Percentiles rank a stretch among this genome's conserved stretches.
These are phyloP conservation scores for Cephalopachus bancanus DNA, from an alignment of 2,797 vertebrate genomes.

Conservation along the genomic window DNA sequence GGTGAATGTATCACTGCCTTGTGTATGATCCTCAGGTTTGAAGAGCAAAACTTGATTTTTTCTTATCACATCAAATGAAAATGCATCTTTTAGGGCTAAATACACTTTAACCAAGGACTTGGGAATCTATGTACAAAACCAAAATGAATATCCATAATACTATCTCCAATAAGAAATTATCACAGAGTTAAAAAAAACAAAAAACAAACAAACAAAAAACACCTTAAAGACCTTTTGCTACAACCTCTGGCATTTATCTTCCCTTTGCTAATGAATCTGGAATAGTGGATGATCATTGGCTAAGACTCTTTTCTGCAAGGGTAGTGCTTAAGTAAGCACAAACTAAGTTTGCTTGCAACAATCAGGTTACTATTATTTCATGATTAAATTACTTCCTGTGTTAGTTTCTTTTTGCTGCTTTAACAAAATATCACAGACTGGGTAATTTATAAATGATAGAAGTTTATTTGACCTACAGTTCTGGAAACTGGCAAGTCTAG, in stretches of 20 bases:
- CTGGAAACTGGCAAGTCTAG: neutral
- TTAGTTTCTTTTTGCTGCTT: neutral
- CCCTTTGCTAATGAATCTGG: neutral
- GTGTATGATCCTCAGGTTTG: neutral
- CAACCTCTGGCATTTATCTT: neutral
- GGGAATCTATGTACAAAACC: neutral
- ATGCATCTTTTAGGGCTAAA: neutral
- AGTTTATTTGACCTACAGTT: neutral
- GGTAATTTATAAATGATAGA: neutral
- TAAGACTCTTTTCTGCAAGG: neutral
- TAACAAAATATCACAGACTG: neutral
- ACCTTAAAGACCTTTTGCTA: neutral
- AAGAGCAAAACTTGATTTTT: conserved; percentile 23
- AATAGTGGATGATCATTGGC: neutral
- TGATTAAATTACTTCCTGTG: neutral
- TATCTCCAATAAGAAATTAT: neutral
- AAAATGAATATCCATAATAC: neutral
- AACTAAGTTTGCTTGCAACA: neutral
- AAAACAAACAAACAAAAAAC: neutral
- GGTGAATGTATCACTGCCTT: neutral
- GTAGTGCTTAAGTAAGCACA: neutral
- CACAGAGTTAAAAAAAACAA: neutral
- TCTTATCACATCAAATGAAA: conserved; percentile 14
- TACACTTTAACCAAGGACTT: conserved; percentile 3
- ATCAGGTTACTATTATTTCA: neutral